A percentile compares a stretch with the other conserved stretches of the same genome.
Evolutionary conservation across 2,888 invertebrate genomes (phyloP).

Genomic region (Drosophila quinaria): DNA sequence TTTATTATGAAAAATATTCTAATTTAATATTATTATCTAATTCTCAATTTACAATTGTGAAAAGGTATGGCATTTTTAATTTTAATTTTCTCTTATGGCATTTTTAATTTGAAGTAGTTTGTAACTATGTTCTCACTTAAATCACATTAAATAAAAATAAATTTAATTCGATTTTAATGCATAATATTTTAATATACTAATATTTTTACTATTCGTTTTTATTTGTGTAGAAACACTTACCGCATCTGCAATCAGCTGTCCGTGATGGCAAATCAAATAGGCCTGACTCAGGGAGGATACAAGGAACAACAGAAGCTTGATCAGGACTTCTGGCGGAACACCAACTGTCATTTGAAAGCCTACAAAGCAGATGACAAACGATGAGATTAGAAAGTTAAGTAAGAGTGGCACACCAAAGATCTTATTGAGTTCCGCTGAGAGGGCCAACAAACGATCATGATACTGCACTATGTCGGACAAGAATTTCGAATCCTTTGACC

Average conservation of each 20-base stretch:
- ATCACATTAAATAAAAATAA: too few relatives aligned
- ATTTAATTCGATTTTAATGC: too few relatives aligned
- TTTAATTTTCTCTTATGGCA: too few relatives aligned
- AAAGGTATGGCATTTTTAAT: too few relatives aligned
- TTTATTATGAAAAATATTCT: too few relatives aligned
- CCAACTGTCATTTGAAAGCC: slow-evolving; percentile 82
- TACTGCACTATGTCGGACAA: slow-evolving; percentile 70
- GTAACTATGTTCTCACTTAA: too few relatives aligned
- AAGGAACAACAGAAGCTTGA: slow-evolving; percentile 75
- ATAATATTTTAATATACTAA: background rate
- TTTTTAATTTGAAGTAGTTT: too few relatives aligned
- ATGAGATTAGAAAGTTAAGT: slow-evolving; percentile 80
- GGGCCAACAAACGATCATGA: slow-evolving; percentile 62
- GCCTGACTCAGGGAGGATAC: slow-evolving; percentile 75
- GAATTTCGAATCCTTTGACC: slow-evolving; percentile 45
- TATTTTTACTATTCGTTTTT: background rate
- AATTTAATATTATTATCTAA: too few relatives aligned
- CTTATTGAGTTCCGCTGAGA: slow-evolving; percentile 72
- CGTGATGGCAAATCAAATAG: slow-evolving; percentile 79
- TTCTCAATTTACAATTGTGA: too few relatives aligned
- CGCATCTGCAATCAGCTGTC: slow-evolving; percentile 74
- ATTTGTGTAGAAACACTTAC: slow-evolving; percentile 48
- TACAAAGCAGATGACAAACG: slow-evolving; percentile 83
- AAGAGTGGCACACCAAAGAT: slow-evolving; percentile 81
- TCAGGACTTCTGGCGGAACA: slow-evolving; percentile 55